Conservation (phyloP, 2,797 vertebrate genomes). For the Propithecus perrieri region DNA sequence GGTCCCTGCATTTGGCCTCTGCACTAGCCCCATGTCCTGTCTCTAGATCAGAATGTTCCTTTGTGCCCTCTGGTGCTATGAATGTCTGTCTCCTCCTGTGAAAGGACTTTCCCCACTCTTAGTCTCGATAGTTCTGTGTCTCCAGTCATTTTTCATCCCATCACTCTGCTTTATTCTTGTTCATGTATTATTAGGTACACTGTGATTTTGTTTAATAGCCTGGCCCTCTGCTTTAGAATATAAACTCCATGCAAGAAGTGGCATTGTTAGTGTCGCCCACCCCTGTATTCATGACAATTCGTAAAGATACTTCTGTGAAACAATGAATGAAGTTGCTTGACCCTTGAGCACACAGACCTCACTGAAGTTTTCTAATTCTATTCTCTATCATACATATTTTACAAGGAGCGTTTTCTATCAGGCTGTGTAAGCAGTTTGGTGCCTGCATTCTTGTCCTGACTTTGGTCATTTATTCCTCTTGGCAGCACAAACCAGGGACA, state of each 20-base stretch:
- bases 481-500: conserved; percentile 45
- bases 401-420: not conserved
- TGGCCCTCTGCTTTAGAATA: not conserved
- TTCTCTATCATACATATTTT: not conserved
- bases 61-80: not conserved
- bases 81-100: not conserved
- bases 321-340: not conserved
- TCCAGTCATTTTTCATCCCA: not conserved
- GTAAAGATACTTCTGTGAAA: not conserved
- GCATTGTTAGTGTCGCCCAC: not conserved
- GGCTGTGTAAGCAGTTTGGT: conserved; percentile 31
- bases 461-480: conserved; percentile 52
- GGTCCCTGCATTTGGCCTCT: not conserved
- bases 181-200: not conserved
- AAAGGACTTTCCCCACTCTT: not conserved
- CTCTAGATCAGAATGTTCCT: not conserved
- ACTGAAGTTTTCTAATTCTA: not conserved
- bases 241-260: not conserved
- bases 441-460: conserved; percentile 9
- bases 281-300: not conserved
- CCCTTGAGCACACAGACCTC: not conserved
- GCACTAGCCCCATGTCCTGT: not conserved
- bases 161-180: not conserved
- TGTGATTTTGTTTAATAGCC: not conserved
- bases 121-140: not conserved